A percentile compares a stretch with the other conserved stretches of the same genome.
phyloP scores from a whole-genome alignment of 2,888 invertebrate genomes.

The Notodromas monacha region DNA sequence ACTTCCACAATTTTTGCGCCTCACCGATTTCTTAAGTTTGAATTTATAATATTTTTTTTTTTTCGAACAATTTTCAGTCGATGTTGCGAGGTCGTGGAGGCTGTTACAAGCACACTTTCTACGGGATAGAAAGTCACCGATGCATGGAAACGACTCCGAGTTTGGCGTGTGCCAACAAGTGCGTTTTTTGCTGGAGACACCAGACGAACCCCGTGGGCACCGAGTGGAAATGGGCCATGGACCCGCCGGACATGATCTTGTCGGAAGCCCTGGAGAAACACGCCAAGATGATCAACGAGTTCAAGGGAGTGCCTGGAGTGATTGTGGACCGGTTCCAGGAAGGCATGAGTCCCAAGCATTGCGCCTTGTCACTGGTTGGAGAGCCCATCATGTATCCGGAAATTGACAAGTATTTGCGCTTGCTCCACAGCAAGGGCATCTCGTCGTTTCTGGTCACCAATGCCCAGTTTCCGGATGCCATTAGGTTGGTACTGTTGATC shows the following conservation, averaged over 20 bases:
- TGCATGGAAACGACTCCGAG: slow-evolving; percentile 27
- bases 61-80: slow-evolving; percentile 13
- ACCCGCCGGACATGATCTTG: slow-evolving; percentile 20
- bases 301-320: slow-evolving; percentile 23
- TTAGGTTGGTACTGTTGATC: too few species aligned
- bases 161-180: slow-evolving; percentile 25
- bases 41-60: slow-evolving; percentile 9
- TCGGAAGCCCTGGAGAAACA: slow-evolving; percentile 21
- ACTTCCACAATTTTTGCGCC: neutral
- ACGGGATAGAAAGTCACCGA: slow-evolving; percentile 24
- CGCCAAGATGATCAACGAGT: slow-evolving; percentile 21
- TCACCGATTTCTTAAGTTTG: slow-evolving; percentile 6
- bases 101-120: slow-evolving; percentile 26
- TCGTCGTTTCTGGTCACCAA: slow-evolving; percentile 26
- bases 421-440: slow-evolving; percentile 20
- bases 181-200: slow-evolving; percentile 26
- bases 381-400: slow-evolving; percentile 28
- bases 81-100: slow-evolving; percentile 22
- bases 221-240: slow-evolving; percentile 26
- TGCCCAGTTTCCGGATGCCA: slow-evolving; percentile 25
- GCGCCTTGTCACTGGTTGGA: slow-evolving; percentile 24
- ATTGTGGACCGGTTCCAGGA: slow-evolving; percentile 19
- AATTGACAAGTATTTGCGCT: slow-evolving; percentile 20
- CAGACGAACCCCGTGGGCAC: slow-evolving; percentile 23
- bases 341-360: slow-evolving; percentile 20